Percentiles rank a stretch among this genome's conserved stretches.
These are phyloP conservation scores for Trogon melanurus DNA, from an alignment of 2,113 vertebrate species.

Conservation along the genomic window DNA sequence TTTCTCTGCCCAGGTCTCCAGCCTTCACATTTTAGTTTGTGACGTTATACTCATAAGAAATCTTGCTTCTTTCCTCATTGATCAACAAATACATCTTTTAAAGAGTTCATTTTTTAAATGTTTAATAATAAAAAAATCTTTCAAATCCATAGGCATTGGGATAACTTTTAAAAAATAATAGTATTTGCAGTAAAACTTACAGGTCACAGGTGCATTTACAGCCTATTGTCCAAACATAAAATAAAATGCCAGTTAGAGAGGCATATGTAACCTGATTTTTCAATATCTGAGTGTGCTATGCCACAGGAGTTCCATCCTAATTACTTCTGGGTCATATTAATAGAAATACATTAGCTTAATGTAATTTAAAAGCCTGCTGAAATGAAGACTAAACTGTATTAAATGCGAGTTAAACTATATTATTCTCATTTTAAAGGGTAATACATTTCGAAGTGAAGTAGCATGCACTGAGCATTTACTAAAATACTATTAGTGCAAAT, in stretches of 20 bases:
- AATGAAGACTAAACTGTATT: neutral
- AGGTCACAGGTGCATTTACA: neutral
- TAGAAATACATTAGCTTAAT: neutral
- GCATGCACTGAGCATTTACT: neutral
- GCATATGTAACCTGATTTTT: neutral
- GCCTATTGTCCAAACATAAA: neutral
- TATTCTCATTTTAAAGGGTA: neutral
- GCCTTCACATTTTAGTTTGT: neutral
- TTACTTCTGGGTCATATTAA: neutral
- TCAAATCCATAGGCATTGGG: neutral
- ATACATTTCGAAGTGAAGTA: neutral
- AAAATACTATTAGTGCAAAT: neutral
- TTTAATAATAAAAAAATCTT: neutral
- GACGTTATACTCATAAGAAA: neutral
- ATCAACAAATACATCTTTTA: neutral
- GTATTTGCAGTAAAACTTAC: neutral
- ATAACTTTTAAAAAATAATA: neutral
- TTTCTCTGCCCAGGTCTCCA: too few species aligned
- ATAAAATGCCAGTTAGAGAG: neutral
- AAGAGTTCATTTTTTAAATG: neutral
- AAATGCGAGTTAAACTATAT: neutral
- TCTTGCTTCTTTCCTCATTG: neutral
- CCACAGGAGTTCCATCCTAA: neutral
- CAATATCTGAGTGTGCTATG: neutral
- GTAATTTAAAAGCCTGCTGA: neutral